Evolutionary conservation across 1,140 invertebrate species (phyloP).

Genomic region (Oncopodura yosiiana): DNA sequence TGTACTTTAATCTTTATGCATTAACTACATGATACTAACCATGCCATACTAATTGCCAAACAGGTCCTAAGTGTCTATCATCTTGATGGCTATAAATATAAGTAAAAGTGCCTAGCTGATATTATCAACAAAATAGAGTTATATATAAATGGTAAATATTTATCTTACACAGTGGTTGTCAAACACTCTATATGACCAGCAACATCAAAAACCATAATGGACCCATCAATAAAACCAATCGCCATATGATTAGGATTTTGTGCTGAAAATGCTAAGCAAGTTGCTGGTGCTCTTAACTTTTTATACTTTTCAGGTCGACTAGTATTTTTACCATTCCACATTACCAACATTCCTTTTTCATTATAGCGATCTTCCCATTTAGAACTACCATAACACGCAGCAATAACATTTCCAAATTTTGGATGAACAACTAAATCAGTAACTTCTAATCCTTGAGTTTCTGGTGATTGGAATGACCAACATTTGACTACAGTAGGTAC

Average conservation of each 20-base stretch:
- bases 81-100: conserved; percentile 7
- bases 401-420: conserved; percentile 30
- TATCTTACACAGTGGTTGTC: conserved; percentile 8
- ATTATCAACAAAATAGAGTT: background rate
- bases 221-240: conserved; percentile 30
- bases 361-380: conserved; percentile 8
- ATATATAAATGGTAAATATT: background rate
- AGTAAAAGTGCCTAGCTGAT: background rate
- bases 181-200: conserved; percentile 4
- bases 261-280: conserved; percentile 25
- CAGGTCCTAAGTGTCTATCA: conserved; percentile 26
- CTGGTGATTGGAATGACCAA: conserved; percentile 19
- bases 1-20: too few species aligned
- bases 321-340: conserved; percentile 34
- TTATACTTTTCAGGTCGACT: conserved; percentile 30
- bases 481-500: conserved; percentile 26
- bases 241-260: conserved; percentile 30
- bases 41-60: conserved; percentile 32
- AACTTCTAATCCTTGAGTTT: conserved; percentile 25
- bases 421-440: conserved; percentile 27
- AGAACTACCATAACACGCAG: conserved; percentile 23
- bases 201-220: conserved; percentile 30
- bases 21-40: too few species aligned
- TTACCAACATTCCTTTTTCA: conserved; percentile 23
- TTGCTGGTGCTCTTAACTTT: conserved; percentile 16